Base-by-base conservation (phyloP, 2,113 vertebrate species). In the Rhagologus leucostigma region DNA sequence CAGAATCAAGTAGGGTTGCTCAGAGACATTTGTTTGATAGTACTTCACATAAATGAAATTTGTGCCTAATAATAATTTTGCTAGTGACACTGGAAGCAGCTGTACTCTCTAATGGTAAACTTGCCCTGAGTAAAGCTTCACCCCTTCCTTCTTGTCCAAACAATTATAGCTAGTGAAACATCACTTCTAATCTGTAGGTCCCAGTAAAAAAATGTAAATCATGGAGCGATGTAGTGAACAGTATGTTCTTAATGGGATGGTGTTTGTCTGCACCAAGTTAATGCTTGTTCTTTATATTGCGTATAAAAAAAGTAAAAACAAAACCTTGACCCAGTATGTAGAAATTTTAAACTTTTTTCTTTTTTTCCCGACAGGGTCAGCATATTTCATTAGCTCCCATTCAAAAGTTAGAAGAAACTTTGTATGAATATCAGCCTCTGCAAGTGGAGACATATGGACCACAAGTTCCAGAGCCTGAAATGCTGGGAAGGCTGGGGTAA, bases 371-470 rank as follows among this genome's bases (percentile, higher is more conserved):
- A 84, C 92, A 99, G 99, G 97, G 98, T 95, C 99, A 99, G 77
- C 98, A 98, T 10, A 98, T 99, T 97, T 99, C 98, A 60, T 98
- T 99, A 80, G 98, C 98, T 95, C 98, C 99, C 23, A 91, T 99
- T 83, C 97, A 98, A 9, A 99, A 96, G 93, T 90, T 99, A 64
- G 98, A 99, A 77, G 99, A 99, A 95, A 95, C 97, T 53, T 96
- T 99, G 15, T 99, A 99, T 93, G 97, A 97, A 7, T 99, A 99
- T 94, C 98, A 98, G 10, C 98, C 99, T 44, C 94, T 99, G 81
- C 97, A 98, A 17, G 97, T 99, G 78, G 98, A 99, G 94, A 99
- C 98, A 10, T 98, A 97, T 4, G 99, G 99, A 71, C 99, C 99
- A 7, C 90, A 89, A 8, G 98, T 99, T 89, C 99, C 99, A 80